Evolutionary conservation across 2,888 invertebrate species (phyloP).

Genomic region (Blastobasis adustella): DNA sequence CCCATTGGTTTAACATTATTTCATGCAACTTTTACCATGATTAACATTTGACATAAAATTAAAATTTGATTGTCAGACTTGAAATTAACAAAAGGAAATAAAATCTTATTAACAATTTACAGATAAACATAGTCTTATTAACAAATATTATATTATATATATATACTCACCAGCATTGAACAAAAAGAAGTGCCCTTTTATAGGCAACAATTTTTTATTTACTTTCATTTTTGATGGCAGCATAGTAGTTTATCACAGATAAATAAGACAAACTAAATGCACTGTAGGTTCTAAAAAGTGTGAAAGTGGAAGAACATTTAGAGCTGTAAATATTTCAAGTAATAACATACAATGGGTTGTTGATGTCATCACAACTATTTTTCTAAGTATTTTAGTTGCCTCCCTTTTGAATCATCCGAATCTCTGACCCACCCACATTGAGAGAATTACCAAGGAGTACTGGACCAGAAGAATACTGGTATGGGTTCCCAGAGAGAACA

Average conservation of each 20-base stretch:
- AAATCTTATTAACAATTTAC: background rate
- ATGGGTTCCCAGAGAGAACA: no score
- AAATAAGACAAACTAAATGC: no score
- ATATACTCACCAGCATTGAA: slow-evolving; percentile 86
- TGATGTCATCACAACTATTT: no score
- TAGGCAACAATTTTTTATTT: slow-evolving; percentile 84
- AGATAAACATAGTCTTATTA: no score
- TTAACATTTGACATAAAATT: background rate
- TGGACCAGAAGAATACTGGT: no score
- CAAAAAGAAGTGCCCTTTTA: slow-evolving; percentile 92
- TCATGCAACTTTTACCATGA: background rate
- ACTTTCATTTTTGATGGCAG: slow-evolving; percentile 61
- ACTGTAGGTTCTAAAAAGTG: slow-evolving; percentile 2
- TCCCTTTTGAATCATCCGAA: no score
- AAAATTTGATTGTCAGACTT: background rate
- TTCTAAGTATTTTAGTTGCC: no score
- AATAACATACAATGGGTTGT: no score
- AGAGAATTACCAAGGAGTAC: no score
- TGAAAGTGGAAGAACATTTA: slow-evolving; percentile 7
- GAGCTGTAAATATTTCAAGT: no score
- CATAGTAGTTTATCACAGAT: no score
- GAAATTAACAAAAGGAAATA: background rate
- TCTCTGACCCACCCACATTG: no score
- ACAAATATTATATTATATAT: background rate
- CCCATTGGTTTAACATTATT: background rate